Base-by-base conservation (phyloP, 2,888 invertebrate genomes). In the Blastobasis lacticolella region DNA sequence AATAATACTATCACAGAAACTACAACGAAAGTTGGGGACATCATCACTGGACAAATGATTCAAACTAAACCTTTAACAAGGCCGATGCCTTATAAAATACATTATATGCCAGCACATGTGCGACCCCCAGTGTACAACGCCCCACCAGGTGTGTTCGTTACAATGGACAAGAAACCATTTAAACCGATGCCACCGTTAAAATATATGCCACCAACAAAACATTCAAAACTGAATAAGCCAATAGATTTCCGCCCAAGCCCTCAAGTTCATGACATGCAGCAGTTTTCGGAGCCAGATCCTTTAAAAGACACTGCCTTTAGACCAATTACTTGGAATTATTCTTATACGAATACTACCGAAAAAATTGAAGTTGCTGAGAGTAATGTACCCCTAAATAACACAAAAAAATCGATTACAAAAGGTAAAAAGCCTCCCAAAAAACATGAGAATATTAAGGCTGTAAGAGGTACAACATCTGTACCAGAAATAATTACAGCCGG, bases 171-270 rank as follows among this genome's bases (percentile, higher is more conserved):
- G 57, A 88, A 88, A 49, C 86, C 87, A 1, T 87, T 88, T 50
- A 88, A 86, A 57, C 88, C 88, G 6, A 73, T 88, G 82, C 88
- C 88, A 9, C 87, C 87, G 1, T 52, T 87, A n/a, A 87, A 86
- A 54, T 42, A 42, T 42, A n/a, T n/a, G 9, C 23, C 23, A 23
- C 23, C 23, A 23, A 60, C 66, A 9, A 54, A 61, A 23, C 71
- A 78, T 48, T 56, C 67, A 1, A 85, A 81, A 57, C 71, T 71
- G 5, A 51, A 64, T 38, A 82, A 53, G 45, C 83, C 81, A 10
- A 58, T 68, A 41, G 82, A 87, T 61, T 85, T 86, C 57, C 66
- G 86, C 37, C 82, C 88, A 9, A 86, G 87, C 53, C 86, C 85
- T 8, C 87, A 85, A 73, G 66, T 87, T n/a, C 63, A 77, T 36